Evolutionary conservation across 2,113 vertebrate species (phyloP).

Genomic region (Pterocles orientalis): DNA sequence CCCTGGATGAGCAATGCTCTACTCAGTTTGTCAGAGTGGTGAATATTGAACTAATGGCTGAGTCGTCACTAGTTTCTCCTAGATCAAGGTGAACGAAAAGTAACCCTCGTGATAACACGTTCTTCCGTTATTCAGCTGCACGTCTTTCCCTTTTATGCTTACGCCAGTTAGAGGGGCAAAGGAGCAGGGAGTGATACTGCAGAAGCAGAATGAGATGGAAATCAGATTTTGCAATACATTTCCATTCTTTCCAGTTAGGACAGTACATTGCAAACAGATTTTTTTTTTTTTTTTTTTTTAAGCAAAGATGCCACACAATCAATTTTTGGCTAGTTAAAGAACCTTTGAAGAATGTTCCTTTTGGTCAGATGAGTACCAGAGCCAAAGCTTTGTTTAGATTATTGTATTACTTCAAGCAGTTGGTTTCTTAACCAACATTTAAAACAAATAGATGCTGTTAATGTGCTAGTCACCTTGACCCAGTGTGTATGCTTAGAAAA

Average conservation of each 20-base stretch:
- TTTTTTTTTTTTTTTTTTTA: background rate
- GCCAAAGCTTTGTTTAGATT: background rate
- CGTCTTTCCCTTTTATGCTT: background rate
- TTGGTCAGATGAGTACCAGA: background rate
- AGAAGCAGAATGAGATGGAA: background rate
- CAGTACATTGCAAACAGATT: background rate
- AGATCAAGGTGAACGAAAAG: background rate
- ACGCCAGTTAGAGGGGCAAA: background rate
- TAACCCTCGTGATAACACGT: background rate
- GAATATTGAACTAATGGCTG: background rate
- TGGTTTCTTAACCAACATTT: background rate
- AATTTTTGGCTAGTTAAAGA: background rate
- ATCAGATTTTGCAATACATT: background rate
- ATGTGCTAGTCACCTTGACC: background rate
- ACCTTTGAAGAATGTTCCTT: background rate
- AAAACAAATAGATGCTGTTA: background rate
- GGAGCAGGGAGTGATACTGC: background rate
- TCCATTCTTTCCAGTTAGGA: background rate
- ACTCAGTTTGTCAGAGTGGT: background rate
- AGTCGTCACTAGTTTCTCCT: background rate
- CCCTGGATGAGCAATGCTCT: background rate
- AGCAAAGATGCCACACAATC: background rate
- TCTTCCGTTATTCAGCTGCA: background rate
- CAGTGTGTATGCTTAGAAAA: background rate
- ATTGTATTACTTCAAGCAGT: background rate